Percentiles rank a stretch among this genome's conserved stretches.
Evolutionary conservation across 2,888 invertebrate species (phyloP).

Genomic region (Antitype chi): DNA sequence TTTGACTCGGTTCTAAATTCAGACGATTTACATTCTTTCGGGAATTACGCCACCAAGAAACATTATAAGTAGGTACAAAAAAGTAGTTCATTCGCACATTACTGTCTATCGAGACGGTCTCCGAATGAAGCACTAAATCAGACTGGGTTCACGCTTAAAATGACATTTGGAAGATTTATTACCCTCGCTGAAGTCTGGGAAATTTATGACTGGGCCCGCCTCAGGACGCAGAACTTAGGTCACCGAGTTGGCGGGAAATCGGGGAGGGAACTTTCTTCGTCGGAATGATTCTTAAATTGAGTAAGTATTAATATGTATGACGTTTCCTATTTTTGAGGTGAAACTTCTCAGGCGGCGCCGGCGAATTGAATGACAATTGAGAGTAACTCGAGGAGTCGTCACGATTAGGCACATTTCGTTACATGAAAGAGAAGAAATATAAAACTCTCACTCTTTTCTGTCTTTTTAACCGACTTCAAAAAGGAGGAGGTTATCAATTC

Average conservation of each 20-base stretch:
- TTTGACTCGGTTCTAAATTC: neutral
- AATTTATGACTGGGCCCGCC: slow-evolving; percentile 50
- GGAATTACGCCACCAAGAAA: slow-evolving; percentile 1
- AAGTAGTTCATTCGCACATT: slow-evolving; percentile 29
- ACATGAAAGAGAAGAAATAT: no score
- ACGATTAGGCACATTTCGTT: no score
- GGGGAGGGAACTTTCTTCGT: neutral
- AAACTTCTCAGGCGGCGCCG: neutral
- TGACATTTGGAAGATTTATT: slow-evolving; percentile 56
- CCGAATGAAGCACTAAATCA: slow-evolving; percentile 50
- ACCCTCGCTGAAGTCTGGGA: slow-evolving; percentile 26
- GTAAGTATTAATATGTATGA: neutral
- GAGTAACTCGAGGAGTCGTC: neutral
- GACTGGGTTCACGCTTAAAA: slow-evolving; percentile 51
- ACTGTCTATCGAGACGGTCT: slow-evolving; percentile 22
- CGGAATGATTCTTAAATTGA: slow-evolving; percentile 9
- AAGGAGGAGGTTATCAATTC: no score
- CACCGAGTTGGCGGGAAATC: slow-evolving; percentile 27
- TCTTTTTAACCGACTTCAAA: no score
- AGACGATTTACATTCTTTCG: neutral
- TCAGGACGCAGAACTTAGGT: slow-evolving; percentile 39
- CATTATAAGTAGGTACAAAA: slow-evolving; percentile 15
- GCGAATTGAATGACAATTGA: neutral
- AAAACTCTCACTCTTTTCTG: no score
- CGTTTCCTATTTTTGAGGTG: neutral